Evolutionary conservation across 2,888 invertebrate species (phyloP).

Genomic region (Vanessa cardui): DNA sequence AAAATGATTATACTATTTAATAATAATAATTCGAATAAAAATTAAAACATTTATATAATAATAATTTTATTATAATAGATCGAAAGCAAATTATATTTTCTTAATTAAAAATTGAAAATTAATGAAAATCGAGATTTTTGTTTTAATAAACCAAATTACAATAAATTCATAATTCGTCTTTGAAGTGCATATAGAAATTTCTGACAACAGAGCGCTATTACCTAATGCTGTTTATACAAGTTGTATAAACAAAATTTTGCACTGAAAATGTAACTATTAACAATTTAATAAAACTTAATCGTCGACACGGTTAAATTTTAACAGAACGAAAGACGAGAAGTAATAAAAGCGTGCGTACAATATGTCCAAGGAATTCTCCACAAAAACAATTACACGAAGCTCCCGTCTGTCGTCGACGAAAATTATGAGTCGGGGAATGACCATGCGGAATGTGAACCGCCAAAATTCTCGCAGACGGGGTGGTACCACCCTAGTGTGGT

Average conservation of each 20-base stretch:
- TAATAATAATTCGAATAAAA: too few relatives aligned
- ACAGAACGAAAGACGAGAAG: constrained; percentile 22
- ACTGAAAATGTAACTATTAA: not conserved
- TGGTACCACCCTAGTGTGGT: constrained; percentile 34
- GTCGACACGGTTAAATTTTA: constrained; percentile 41
- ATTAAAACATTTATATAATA: too few relatives aligned
- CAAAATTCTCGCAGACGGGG: constrained; percentile 58
- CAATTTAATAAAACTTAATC: constrained; percentile 22
- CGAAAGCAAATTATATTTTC: too few relatives aligned
- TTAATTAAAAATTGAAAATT: too few relatives aligned
- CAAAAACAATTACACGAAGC: constrained; percentile 65
- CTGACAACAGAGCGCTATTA: too few relatives aligned
- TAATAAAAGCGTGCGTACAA: constrained; percentile 37
- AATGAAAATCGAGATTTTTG: too few relatives aligned
- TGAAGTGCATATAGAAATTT: too few relatives aligned
- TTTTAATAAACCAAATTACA: too few relatives aligned
- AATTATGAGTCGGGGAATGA: constrained; percentile 78
- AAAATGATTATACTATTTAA: too few relatives aligned
- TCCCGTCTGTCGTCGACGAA: constrained; percentile 50
- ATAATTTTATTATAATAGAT: too few relatives aligned
- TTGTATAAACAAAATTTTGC: not conserved
- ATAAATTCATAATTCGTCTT: too few relatives aligned
- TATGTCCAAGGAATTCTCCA: constrained; percentile 42
- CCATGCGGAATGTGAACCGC: constrained; percentile 74
- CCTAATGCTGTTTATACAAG: too few relatives aligned